Evolutionary conservation across 2,888 invertebrate species (phyloP).

Genomic region (Cerceris ruficornis): DNA sequence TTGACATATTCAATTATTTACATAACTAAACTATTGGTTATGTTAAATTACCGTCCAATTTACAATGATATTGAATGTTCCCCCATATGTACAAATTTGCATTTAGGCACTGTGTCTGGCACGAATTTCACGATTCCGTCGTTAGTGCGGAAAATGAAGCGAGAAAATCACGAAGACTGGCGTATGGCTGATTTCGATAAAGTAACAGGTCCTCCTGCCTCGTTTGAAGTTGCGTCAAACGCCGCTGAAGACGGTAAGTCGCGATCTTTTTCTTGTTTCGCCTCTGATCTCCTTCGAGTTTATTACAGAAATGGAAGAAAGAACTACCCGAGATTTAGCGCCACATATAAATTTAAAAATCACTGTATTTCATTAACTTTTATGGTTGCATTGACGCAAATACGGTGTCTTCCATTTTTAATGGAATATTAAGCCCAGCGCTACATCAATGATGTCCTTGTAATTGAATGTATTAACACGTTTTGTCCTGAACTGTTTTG

Average conservation of each 20-base stretch:
- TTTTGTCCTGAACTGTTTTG: no score
- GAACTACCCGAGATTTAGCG: background rate
- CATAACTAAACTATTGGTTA: no score
- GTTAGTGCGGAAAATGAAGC: conserved; percentile 17
- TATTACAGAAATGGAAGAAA: conserved; percentile 5
- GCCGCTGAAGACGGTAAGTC: conserved; percentile 30
- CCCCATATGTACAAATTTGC: background rate
- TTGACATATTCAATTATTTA: no score
- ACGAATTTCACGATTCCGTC: conserved; percentile 62
- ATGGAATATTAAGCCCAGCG: no score
- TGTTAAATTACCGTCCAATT: no score
- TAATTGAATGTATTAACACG: no score
- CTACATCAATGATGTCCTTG: no score
- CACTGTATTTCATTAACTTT: no score
- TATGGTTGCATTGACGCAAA: no score
- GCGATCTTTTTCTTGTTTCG: background rate
- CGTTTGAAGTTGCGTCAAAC: background rate
- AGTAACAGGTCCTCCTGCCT: background rate
- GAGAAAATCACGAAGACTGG: conserved; percentile 35
- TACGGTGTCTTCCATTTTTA: no score
- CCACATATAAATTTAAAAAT: no score
- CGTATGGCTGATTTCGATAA: conserved; percentile 28
- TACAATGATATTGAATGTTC: background rate
- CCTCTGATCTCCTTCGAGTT: background rate
- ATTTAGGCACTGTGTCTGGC: conserved; percentile 56